Evolutionary conservation across 2,888 invertebrate species (phyloP).

Genomic region (Drosophila mayaguana): DNA sequence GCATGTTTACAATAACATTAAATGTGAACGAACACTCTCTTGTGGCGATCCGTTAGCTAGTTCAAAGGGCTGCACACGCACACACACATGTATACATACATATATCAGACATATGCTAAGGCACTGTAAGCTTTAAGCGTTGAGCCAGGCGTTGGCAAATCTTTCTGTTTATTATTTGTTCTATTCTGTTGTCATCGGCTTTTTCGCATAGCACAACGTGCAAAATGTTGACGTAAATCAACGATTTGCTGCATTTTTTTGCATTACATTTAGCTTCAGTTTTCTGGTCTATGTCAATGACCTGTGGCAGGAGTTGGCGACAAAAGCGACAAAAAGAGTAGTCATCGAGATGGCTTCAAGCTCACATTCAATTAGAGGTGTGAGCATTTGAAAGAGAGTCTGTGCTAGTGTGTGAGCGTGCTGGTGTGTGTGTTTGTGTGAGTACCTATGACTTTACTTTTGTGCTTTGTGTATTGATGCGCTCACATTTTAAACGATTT

Average conservation of each 20-base stretch:
- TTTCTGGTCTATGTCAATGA: slow-evolving; percentile 62
- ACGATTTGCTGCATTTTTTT: slow-evolving; percentile 31
- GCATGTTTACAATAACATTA: neutral
- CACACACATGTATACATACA: neutral
- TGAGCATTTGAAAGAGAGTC: slow-evolving; percentile 10
- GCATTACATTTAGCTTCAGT: slow-evolving; percentile 28
- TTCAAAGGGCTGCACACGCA: neutral
- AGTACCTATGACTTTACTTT: slow-evolving; percentile 5
- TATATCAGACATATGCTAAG: neutral
- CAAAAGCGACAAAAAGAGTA: slow-evolving; percentile 18
- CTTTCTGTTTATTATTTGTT: neutral
- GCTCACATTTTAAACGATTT: slow-evolving; percentile 37
- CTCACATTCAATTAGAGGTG: slow-evolving; percentile 30
- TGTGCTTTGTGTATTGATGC: slow-evolving; percentile 34
- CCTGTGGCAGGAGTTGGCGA: slow-evolving; percentile 27
- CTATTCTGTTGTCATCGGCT: neutral
- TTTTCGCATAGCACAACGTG: slow-evolving; percentile 31
- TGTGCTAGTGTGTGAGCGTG: slow-evolving; percentile 3
- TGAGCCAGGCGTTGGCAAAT: neutral
- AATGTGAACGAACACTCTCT: neutral
- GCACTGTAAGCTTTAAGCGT: neutral
- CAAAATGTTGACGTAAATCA: slow-evolving; percentile 33
- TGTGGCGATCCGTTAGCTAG: slow-evolving; percentile 3
- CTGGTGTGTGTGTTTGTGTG: neutral
- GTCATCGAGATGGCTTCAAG: slow-evolving; percentile 12